Conservation (phyloP, 2,888 invertebrate species). For the Exocentrus adspersus region DNA sequence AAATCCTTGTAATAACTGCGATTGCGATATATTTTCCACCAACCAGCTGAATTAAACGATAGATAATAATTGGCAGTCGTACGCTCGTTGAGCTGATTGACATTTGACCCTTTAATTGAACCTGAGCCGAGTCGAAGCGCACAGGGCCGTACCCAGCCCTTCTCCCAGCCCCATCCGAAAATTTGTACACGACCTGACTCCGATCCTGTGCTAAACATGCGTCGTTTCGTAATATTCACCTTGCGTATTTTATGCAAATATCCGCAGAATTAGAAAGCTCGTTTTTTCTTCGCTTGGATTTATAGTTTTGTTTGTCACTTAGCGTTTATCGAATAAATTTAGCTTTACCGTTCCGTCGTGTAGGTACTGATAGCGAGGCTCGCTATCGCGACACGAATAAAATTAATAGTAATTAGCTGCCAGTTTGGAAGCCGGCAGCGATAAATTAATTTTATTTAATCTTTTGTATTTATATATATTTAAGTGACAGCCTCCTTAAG, state of each 20-base stretch:
- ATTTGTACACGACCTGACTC: too few relatives aligned
- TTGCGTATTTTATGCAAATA: conserved; percentile 24
- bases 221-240: conserved; percentile 14
- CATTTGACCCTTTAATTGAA: not conserved
- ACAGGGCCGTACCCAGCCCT: not conserved
- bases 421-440: too few relatives aligned
- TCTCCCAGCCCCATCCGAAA: too few relatives aligned
- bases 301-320: conserved; percentile 22
- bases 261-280: conserved; percentile 20
- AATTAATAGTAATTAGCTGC: not conserved
- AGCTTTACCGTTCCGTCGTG: conserved; percentile 6
- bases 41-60: not conserved
- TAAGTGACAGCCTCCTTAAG: too few relatives aligned
- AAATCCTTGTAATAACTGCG: too few relatives aligned
- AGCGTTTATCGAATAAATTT: conserved; percentile 12
- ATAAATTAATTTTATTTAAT: not conserved
- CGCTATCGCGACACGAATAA: not conserved
- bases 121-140: not conserved
- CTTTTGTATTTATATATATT: too few relatives aligned
- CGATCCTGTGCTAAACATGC: not conserved
- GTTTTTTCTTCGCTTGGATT: conserved; percentile 19
- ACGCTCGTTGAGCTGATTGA: not conserved
- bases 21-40: not conserved
- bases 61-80: not conserved
- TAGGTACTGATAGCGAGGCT: not conserved